A percentile compares a stretch with the other conserved stretches of the same genome.
phyloP scores from a whole-genome alignment of 2,797 vertebrate genomes.

The Microctenopoma steveboyesi region DNA sequence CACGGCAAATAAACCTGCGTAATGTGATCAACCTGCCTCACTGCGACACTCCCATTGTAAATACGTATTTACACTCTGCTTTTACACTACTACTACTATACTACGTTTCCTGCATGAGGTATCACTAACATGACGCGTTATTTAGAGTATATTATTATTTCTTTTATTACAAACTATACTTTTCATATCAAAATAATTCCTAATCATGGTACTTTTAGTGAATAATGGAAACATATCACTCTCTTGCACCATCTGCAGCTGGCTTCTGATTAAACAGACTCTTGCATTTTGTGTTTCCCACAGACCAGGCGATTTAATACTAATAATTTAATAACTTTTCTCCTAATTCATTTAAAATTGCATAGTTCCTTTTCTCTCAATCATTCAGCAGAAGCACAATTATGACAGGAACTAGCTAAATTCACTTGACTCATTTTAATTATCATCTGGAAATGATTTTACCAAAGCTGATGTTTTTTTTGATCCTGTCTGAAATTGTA shows the following conservation, averaged over 20 bases:
- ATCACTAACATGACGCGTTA: constrained; percentile 50
- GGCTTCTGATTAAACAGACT: constrained; percentile 30
- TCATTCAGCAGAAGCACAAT: not conserved
- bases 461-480: constrained; percentile 18
- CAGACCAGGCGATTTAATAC: constrained; percentile 9
- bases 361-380: constrained; percentile 15
- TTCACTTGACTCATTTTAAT: constrained; percentile 25
- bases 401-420: constrained; percentile 13
- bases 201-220: constrained; percentile 70
- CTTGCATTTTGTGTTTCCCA: constrained; percentile 4
- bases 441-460: constrained; percentile 41
- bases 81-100: constrained; percentile 21
- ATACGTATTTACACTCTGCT: constrained; percentile 64
- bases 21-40: constrained; percentile 62
- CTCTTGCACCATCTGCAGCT: constrained; percentile 50
- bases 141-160: constrained; percentile 31
- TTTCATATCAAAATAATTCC: constrained; percentile 36
- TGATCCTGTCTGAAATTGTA: constrained; percentile 29
- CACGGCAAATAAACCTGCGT: constrained; percentile 65
- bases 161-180: constrained; percentile 24
- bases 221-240: constrained; percentile 59
- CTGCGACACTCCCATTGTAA: constrained; percentile 79
- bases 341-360: not conserved
- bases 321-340: not conserved
- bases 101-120: constrained; percentile 48